Conservation (phyloP, 1,140 invertebrate species). For the Physella acuta region DNA sequence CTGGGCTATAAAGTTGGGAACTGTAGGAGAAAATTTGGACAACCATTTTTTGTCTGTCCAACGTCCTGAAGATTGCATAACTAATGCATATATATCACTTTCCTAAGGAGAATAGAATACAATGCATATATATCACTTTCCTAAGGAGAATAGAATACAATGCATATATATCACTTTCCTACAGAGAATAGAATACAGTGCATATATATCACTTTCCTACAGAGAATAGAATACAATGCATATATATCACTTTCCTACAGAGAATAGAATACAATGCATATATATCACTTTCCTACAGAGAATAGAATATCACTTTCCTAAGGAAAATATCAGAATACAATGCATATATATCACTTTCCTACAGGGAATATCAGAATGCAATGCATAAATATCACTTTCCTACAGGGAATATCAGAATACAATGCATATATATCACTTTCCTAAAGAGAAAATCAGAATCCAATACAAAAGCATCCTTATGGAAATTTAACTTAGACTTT, state of each 20-base stretch:
- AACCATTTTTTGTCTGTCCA: neutral
- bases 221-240: too few species aligned
- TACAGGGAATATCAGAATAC: neutral
- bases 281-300: constrained; percentile 23
- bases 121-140: constrained; percentile 3
- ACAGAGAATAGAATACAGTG: neutral
- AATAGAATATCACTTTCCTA: constrained; percentile 24
- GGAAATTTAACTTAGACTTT: too few species aligned
- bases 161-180: neutral
- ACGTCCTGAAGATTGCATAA: constrained; percentile 11
- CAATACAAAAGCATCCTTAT: neutral
- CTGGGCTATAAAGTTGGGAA: constrained; percentile 9
- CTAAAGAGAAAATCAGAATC: neutral
- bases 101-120: neutral
- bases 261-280: too few species aligned
- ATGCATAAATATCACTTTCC: neutral
- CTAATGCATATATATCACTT: constrained; percentile 7
- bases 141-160: neutral
- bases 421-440: constrained; percentile 12
- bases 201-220: neutral
- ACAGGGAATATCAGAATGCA: neutral
- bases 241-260: too few species aligned
- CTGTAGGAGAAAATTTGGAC: neutral
- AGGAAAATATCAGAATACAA: neutral
- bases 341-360: neutral